Evolutionary conservation across 2,888 invertebrate species (phyloP), one percentile per base, ranked within the genome.

Genomic region (Tuberolachnus salignus): DNA sequence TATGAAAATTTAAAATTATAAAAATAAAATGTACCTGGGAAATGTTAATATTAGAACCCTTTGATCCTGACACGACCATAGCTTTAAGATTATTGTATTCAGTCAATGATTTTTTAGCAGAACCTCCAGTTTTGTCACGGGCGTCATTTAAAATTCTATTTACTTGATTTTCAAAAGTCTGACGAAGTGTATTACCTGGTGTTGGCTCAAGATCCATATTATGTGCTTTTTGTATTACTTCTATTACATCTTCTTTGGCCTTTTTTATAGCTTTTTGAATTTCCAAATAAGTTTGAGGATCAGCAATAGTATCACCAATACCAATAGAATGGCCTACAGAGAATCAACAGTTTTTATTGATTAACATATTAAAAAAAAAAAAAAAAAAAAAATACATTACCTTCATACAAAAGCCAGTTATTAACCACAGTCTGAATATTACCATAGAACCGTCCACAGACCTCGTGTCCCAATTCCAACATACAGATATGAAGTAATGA

Each of bases 21-120:
- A 53, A 16, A 46, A 44, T 34, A 55, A 46, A 49, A 66, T 61
- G 69, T 83, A 90, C 91, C 90, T 99, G 99, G 34, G 99, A 99
- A 85, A 99, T 99, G 84, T 99, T 99, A 89, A 99, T 99, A 85
- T 98, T 98, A 73, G 98, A 99, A 80, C 99, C 99, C 86, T 99
- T 99, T 0, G 98, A 95, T 83, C 99, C 99, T 0, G 99, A 95
- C 53, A 99, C 98, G 86, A 99, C 99, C 99, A 99, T 99, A 88
- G 98, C 95, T 86, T 99, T 99, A 85, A 99, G 90, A 87, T 98
- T 99, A 86, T 99, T 99, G 88, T 97, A 98, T 85, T 99, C 99
- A 82, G 99, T 99, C 63, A 99, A 88, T 51, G 98, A 98, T 87
- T 98, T 97, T 88, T 99, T 99, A 81, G 99, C 99, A 70, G 98